Percentiles rank a stretch among this genome's conserved stretches.
phyloP scores from a whole-genome alignment of 2,113 vertebrate genomes.

The Thamnophis sirtalis region DNA sequence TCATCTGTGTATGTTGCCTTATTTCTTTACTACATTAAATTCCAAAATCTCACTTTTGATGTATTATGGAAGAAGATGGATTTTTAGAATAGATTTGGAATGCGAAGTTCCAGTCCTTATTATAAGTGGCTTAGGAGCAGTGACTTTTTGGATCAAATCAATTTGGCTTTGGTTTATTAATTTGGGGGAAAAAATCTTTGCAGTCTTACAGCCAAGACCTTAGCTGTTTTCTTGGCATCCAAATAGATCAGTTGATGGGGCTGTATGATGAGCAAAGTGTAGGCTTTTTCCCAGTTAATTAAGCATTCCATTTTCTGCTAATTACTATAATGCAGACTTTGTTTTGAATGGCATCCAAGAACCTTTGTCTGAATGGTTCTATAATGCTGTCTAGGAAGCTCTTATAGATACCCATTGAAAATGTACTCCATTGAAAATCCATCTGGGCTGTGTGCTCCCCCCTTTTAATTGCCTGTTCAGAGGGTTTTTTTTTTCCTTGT shows the following conservation, averaged over 20 bases:
- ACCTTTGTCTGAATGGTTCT: slow-evolving; percentile 35
- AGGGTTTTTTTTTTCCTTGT: neutral
- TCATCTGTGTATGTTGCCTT: slow-evolving; percentile 9
- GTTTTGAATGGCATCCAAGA: slow-evolving; percentile 32
- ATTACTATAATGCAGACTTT: slow-evolving; percentile 36
- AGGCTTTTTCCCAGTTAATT: slow-evolving; percentile 36
- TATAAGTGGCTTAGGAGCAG: slow-evolving; percentile 1
- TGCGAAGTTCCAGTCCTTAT: neutral
- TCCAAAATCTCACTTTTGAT: slow-evolving; percentile 7
- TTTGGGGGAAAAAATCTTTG: neutral
- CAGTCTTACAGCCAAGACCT: neutral
- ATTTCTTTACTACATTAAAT: slow-evolving; percentile 18
- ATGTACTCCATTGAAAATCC: slow-evolving; percentile 33
- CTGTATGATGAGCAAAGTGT: slow-evolving; percentile 36
- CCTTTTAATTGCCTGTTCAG: slow-evolving; percentile 33
- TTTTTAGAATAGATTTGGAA: slow-evolving; percentile 7
- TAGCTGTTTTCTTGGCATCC: slow-evolving; percentile 25
- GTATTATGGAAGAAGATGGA: slow-evolving; percentile 1
- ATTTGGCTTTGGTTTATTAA: slow-evolving; percentile 25
- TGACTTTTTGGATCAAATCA: slow-evolving; percentile 17
- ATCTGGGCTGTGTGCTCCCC: slow-evolving; percentile 25
- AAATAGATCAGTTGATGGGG: slow-evolving; percentile 21
- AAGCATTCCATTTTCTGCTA: slow-evolving; percentile 36
- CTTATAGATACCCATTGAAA: slow-evolving; percentile 35
- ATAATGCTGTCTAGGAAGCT: slow-evolving; percentile 36